Base-by-base conservation (phyloP, 2,888 invertebrate species). In the Ichneumoninae sp. region DNA sequence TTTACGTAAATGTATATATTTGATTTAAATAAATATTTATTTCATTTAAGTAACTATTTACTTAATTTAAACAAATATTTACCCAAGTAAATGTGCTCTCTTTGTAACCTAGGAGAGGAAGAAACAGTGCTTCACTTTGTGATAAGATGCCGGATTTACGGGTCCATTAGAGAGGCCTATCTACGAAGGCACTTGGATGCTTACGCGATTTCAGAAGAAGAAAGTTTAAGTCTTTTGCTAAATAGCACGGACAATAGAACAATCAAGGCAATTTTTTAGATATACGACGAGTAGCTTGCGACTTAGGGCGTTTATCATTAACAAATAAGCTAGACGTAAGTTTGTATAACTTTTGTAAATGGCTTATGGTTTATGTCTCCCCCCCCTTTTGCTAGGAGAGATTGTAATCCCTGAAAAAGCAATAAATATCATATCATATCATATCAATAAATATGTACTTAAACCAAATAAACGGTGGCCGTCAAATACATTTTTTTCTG, bases 101-200 rank as follows among this genome's bases (percentile, higher is more conserved):
- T 54, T n/a, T 40, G 65, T 8, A 66, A 66, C 8, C 16, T 33
- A n/a, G 13, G n/a, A 3, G 40, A 36, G 33, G 33, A 66, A 30
- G 65, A 66, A 66, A 66, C 16, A n/a, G 19, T 66, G 7, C n/a
- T 66, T 8, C 66, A 66, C 22, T 66, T 66, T n/a, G 8, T 40
- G 40, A 2, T 66, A 50, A 50, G 16, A 16, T 50, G 50, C n/a
- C 16, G n/a, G 3, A 16, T 50, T 16, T 50, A 50, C 50, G 10
- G n/a, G n/a, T 8, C 13, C 13, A 50, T 13, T 50, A n/a, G 50
- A 50, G n/a, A 50, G 16, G 13, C 50, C 50, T 50, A 16, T 50
- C 3, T 50, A 10, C 16, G n/a, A 50, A 16, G 5, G 2, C 16
- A 50, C 50, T 50, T 50, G 1, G 47, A 47, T 13, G 47, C 16